Base-by-base conservation (phyloP, 2,113 vertebrate species). In the Heterotilapia buettikoferi region DNA sequence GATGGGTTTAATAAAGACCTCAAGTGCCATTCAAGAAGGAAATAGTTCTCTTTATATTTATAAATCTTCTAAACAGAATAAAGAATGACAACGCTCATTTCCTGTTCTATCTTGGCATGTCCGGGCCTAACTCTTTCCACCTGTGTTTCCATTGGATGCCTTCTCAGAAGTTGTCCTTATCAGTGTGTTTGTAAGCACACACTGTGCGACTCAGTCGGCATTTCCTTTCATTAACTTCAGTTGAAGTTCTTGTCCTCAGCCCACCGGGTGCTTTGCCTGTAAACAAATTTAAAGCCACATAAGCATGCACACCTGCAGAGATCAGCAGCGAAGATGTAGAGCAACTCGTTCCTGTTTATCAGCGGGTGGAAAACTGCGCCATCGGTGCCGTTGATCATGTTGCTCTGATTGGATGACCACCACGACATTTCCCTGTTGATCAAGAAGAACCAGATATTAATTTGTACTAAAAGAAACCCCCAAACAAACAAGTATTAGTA, bases 381-480 rank as follows among this genome's bases (percentile, higher is more conserved):
- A 36, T 99, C 98, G 0, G 98, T 99, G 7, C 99, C 99, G 13
- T 99, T 99, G 90, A 99, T 99, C 98, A 99, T 99, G 92, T 99
- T 99, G 94, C 98, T 98, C 0, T 91, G 82, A n/a, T 98, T 96
- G 40, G 98, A 97, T 1, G 97, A 97, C 99, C 99, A 99, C 98
- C 98, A 99, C 5, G 96, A 94, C 95, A 99, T 97, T 9, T 95
- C 13, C 54, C 97, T 97, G 11, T 88, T 24, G 57, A 80, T 63
- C 5, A 12, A 45, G 8, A 24, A 61, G 19, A n/a, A 79, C 5
- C 6, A 45, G 5, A n/a, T 10, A 11, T 84, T 79, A 86, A 66
- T 61, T 33, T 61, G 16, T 33, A 33, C 59, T 11, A 4, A 33
- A 21, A 11, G 0, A 2, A 10, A 9, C 24, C 26, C 26, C 26